These are phyloP conservation scores for Chloroceryle inda DNA, from an alignment of 2,797 vertebrate species.

Conservation along the genomic window DNA sequence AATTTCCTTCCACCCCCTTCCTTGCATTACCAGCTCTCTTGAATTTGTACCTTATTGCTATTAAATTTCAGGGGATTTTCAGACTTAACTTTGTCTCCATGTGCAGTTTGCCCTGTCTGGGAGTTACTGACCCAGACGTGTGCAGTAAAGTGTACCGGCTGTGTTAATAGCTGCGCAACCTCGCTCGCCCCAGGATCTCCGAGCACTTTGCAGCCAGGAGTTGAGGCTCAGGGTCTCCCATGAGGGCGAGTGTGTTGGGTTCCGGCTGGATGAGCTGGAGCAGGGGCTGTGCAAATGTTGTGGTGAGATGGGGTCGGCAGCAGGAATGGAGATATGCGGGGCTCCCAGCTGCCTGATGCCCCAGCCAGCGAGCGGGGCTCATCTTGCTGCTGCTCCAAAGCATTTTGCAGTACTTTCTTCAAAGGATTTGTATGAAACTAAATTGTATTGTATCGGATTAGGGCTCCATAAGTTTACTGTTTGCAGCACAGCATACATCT, in stretches of 20 bases:
- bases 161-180: background rate
- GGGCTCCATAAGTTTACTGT: slow-evolving; percentile 59
- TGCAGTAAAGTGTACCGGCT: background rate
- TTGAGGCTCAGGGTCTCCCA: background rate
- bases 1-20: background rate
- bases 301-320: background rate
- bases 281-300: background rate
- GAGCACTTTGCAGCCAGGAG: background rate
- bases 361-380: accelerated
- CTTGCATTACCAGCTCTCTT: background rate
- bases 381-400: background rate
- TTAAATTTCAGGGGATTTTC: background rate
- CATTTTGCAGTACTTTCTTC: slow-evolving; percentile 13
- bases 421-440: slow-evolving; percentile 45
- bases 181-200: accelerated
- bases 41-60: background rate
- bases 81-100: background rate
- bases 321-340: background rate
- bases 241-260: background rate
- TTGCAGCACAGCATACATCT: slow-evolving; percentile 62
- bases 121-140: background rate
- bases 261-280: background rate
- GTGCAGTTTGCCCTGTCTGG: background rate
- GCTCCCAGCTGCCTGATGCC: background rate
- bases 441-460: slow-evolving; percentile 42